A percentile compares a stretch with the other conserved stretches of the same genome.
Conservation (phyloP, 2,888 invertebrate genomes). For the Linnaemya vulpina region DNA sequence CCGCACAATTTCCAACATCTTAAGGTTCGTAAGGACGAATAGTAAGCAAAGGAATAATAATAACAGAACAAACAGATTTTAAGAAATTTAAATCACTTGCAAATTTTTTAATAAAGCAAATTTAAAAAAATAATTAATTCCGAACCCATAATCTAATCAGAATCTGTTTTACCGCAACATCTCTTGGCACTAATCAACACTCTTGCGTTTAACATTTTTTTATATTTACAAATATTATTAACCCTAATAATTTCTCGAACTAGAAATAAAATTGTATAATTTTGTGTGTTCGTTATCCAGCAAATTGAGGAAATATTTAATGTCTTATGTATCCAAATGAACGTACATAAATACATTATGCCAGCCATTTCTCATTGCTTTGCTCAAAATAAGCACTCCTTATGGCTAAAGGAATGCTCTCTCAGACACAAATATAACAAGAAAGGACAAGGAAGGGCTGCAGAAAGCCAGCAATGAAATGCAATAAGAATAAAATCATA, state of each 20-base stretch:
- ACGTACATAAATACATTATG: constrained; percentile 10
- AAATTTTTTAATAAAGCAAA: too few relatives aligned
- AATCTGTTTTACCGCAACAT: neutral
- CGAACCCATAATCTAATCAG: too few relatives aligned
- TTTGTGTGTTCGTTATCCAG: neutral
- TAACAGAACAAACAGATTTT: too few relatives aligned
- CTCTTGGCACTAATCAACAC: neutral
- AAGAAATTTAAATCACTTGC: too few relatives aligned
- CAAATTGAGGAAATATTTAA: constrained; percentile 62
- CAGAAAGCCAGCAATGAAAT: constrained; percentile 16
- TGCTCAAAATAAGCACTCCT: neutral
- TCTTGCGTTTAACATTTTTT: too few relatives aligned
- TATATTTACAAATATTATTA: neutral
- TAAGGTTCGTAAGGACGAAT: too few relatives aligned
- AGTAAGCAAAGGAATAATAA: too few relatives aligned
- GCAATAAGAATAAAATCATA: constrained; percentile 61
- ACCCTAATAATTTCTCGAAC: constrained; percentile 26
- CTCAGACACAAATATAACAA: neutral
- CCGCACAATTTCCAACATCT: too few relatives aligned
- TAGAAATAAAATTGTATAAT: neutral
- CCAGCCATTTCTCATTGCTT: constrained; percentile 12
- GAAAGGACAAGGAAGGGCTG: neutral
- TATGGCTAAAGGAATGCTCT: neutral
- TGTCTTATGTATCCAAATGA: constrained; percentile 40
- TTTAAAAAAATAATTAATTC: too few relatives aligned